These are phyloP conservation scores for Pangasianodon hypophthalmus DNA, from an alignment of 2,113 vertebrate species.

Conservation along the genomic window DNA sequence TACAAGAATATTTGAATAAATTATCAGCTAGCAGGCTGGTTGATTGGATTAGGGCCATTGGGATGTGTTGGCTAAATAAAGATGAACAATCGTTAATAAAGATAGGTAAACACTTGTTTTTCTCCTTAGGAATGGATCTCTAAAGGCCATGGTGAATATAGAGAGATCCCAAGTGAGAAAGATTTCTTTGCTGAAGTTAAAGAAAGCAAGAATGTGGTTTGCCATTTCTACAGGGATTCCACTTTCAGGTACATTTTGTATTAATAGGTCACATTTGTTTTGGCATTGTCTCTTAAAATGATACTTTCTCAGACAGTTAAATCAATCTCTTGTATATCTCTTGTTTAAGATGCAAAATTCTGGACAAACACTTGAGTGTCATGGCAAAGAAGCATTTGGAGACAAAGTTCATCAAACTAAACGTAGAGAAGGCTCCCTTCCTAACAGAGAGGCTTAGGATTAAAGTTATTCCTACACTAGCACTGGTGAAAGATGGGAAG, in stretches of 20 bases:
- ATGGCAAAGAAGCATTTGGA: constrained; percentile 95
- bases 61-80: neutral
- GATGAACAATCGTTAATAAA: neutral
- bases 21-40: neutral
- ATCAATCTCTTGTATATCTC: neutral
- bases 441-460: constrained; percentile 90
- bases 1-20: neutral
- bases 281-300: neutral
- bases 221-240: constrained; percentile 94
- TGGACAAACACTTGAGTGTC: constrained; percentile 88
- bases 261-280: neutral
- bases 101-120: neutral
- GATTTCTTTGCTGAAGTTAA: constrained; percentile 97
- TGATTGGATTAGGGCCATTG: neutral
- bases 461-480: constrained; percentile 92
- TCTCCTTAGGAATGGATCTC: constrained; percentile 88
- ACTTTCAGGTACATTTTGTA: constrained; percentile 82
- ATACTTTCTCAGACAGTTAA: neutral
- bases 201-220: constrained; percentile 93
- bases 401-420: constrained; percentile 96
- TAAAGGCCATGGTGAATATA: constrained; percentile 95
- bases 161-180: constrained; percentile 91
- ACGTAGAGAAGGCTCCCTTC: constrained; percentile 95
- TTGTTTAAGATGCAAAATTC: constrained; percentile 85
- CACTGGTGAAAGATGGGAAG: constrained; percentile 90